Percentiles rank a stretch among this genome's conserved stretches.
Evolutionary conservation across 2,888 invertebrate genomes (phyloP).

Genomic region (Aspidiotus rigidus): DNA sequence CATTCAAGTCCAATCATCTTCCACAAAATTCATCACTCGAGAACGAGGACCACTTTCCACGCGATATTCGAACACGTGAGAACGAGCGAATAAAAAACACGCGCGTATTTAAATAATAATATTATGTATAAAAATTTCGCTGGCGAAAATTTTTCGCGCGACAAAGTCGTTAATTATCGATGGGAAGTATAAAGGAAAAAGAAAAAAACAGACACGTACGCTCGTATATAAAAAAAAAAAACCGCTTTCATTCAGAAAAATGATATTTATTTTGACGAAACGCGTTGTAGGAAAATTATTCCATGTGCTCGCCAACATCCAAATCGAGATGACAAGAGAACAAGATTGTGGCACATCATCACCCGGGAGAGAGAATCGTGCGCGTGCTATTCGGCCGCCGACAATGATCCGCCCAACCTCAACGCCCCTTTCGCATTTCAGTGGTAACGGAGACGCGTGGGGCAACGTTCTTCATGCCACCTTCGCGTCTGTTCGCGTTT

Average conservation of each 20-base stretch:
- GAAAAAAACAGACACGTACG: too few species aligned
- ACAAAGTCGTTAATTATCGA: too few species aligned
- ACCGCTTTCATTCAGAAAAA: too few species aligned
- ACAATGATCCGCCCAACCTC: slow-evolving; percentile 21
- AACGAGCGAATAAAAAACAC: not conserved
- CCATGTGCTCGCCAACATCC: slow-evolving; percentile 11
- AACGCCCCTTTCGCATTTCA: slow-evolving; percentile 28
- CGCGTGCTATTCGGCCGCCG: slow-evolving; percentile 25
- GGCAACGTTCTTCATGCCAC: slow-evolving; percentile 4
- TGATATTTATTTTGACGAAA: too few species aligned
- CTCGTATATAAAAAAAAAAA: too few species aligned
- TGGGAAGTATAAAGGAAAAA: too few species aligned
- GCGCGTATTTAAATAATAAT: not conserved
- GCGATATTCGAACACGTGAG: not conserved
- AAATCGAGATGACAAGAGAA: slow-evolving; percentile 33
- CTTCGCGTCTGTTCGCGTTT: slow-evolving; percentile 8
- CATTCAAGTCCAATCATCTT: slow-evolving; percentile 30
- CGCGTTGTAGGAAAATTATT: too few species aligned
- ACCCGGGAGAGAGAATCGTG: slow-evolving; percentile 30
- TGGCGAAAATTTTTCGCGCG: too few species aligned
- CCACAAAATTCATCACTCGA: slow-evolving; percentile 3
- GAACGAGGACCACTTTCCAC: not conserved
- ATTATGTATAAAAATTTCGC: not conserved
- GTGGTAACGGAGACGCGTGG: not conserved
- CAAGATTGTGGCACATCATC: slow-evolving; percentile 26